Conservation (phyloP, 2,113 vertebrate species). For the Orcinus orca region DNA sequence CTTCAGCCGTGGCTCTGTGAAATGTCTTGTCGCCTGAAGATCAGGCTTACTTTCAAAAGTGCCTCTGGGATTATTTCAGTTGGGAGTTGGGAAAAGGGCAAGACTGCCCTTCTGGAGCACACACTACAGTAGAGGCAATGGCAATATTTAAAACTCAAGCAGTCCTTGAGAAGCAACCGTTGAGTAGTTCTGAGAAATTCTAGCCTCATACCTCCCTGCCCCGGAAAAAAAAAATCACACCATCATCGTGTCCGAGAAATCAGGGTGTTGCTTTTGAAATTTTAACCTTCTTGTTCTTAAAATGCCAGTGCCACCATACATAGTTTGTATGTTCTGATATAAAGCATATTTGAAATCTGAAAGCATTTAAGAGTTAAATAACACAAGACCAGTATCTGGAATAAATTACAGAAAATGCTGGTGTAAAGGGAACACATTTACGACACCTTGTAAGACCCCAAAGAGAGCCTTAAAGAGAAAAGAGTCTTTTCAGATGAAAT, state of each 20-base stretch:
- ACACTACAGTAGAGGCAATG: background rate
- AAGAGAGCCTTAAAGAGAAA: conserved; percentile 59
- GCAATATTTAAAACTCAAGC: background rate
- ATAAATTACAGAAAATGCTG: conserved; percentile 71
- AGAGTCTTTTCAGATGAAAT: conserved; percentile 62
- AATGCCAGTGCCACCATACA: conserved; percentile 2
- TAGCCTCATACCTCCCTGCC: background rate
- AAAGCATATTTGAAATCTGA: conserved; percentile 71
- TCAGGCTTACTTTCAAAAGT: conserved; percentile 27
- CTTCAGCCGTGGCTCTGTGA: conserved; percentile 1
- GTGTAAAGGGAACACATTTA: conserved; percentile 67
- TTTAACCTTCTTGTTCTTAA: conserved; percentile 60
- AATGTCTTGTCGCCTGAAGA: conserved; percentile 32
- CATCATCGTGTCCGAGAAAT: conserved; percentile 24
- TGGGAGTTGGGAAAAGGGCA: background rate
- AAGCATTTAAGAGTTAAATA: conserved; percentile 74
- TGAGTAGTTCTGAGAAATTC: conserved; percentile 44
- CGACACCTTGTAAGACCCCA: conserved; percentile 60
- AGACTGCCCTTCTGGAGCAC: background rate
- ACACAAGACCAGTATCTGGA: conserved; percentile 66
- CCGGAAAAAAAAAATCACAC: background rate
- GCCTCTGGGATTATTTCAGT: conserved; percentile 34
- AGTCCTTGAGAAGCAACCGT: background rate
- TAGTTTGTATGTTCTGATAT: conserved; percentile 43
- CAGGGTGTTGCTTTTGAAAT: conserved; percentile 57